Base-by-base conservation (phyloP, 2,797 vertebrate genomes). In the Halcyon chelicuti region DNA sequence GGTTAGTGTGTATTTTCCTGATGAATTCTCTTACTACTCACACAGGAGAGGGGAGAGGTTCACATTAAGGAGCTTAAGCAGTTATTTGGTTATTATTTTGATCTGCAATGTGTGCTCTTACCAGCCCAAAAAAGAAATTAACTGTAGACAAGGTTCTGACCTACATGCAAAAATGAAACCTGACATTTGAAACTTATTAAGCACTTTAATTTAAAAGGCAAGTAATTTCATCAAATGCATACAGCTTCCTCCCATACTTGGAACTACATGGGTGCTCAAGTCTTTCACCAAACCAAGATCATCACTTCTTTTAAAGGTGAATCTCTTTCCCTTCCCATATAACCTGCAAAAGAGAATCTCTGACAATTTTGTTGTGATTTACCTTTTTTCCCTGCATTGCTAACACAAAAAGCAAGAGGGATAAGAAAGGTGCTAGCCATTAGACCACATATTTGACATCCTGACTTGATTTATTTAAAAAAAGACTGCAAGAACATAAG, bases 181-280 rank as follows among this genome's bases (percentile, higher is more conserved):
- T 87, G 93, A 93, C 86, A 91, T 94, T 96, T 96, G 80, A 96
- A 94, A 89, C 14, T 79, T 94, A 93, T 91, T 88, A 94, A 93
- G 55, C 14, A 0, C 77, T 95, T 93, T 88, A 88, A 95, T 81
- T 88, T 92, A 85, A 92, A 96, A 96, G 63, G 67, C 55, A 90
- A 87, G 87, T 74, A 58, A 92, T 92, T 88, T 77, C 49, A 55
- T 75, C 78, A 71, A 74, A 85, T 54, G n/a, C 52, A n/a, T 33
- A 54, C 74, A 71, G 37, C 33, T 90, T 91, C 54, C 25, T 88
- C 55, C 47, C 31, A 5, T 86, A 26, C 44, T 79, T 90, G 62
- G 49, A 92, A 82, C 68, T 83, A 75, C 89, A 80, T 0, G 0
- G 33, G 39, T 85, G 47, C 80, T 92, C 57, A 46, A 81, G 78